Base-by-base conservation (phyloP, 2,797 vertebrate species). In the Myotis daubentonii region DNA sequence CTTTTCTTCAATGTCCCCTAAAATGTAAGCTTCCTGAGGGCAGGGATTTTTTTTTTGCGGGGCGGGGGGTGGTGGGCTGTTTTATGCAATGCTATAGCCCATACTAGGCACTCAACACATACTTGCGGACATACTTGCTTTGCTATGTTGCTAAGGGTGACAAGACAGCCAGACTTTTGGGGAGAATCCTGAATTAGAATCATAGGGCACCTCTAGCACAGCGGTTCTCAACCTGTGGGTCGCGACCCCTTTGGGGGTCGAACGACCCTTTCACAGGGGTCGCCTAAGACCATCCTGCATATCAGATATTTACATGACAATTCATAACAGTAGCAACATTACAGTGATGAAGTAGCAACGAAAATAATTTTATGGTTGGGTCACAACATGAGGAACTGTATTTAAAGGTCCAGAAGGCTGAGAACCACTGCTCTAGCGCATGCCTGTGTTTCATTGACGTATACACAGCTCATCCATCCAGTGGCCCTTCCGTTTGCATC, bases 401-500 rank as follows among this genome's bases (percentile, higher is more conserved):
- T 44, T 44, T 44, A 44, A 44, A 44, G 41, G 41, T 2, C 41
- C 41, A 44, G 41, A 44, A 44, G 41, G 41, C 10, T 44, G 41
- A 44, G 41, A 44, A 44, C 41, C 41, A 10, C 41, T 44, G 41
- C 41, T 1, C 9, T 44, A 44, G 41, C 41, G 8, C 22, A 12
- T 1, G 5, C n/a, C 3, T 0, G 28, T 41, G 0, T 20, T 68
- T 41, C 38, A 8, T 5, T 62, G 12, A 57, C 22, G 3, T 10
- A 10, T 23, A 23, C 55, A 28, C 12, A 12, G 51, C 33, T 20
- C 10, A 22, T 25, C 20, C 55, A 22, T 2, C 0, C 2, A 12
- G 51, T 0, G 2, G 41, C 36, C 44, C 0, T 6, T 5, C 10
- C 7, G 23, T 3, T 3, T 19, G 44, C 4, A 9, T 16, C 28